Percentiles rank a stretch among this genome's conserved stretches.
These are phyloP conservation scores for Rhinoraja longicauda DNA, from an alignment of 2,797 vertebrate species.

Conservation along the genomic window DNA sequence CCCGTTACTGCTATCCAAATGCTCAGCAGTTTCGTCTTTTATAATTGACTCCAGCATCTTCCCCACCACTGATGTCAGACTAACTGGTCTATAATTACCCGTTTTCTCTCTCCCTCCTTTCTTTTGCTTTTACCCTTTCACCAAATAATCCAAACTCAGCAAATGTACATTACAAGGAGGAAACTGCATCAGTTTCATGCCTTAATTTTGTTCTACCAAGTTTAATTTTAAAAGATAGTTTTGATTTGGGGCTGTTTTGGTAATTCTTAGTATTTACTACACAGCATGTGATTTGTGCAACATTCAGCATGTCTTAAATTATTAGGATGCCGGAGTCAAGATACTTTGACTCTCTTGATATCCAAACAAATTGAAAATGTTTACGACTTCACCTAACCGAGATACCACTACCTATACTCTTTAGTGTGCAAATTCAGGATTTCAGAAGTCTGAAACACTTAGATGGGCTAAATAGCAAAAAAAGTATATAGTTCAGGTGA, in stretches of 20 bases:
- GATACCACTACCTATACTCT: not conserved
- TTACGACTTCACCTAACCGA: no score
- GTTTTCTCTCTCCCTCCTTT: no score
- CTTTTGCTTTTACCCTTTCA: not conserved
- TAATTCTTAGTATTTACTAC: not conserved
- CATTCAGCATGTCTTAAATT: not conserved
- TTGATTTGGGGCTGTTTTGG: not conserved
- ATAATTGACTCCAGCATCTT: no score
- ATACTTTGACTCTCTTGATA: not conserved
- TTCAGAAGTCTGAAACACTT: slow-evolving; percentile 11
- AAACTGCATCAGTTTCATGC: not conserved
- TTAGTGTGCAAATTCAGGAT: not conserved
- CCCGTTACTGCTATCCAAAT: no score
- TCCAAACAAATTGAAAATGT: not conserved
- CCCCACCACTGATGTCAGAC: no score
- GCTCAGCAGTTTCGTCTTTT: no score
- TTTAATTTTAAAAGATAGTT: not conserved
- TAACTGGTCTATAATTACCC: no score
- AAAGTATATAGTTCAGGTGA: no score
- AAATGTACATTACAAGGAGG: not conserved
- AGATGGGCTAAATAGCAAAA: not conserved
- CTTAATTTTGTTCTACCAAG: not conserved
- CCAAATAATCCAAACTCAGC: not conserved
- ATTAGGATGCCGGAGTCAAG: not conserved
- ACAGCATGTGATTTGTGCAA: not conserved